These are phyloP conservation scores for Papilio glaucus DNA, from an alignment of 1,140 invertebrate genomes.

Conservation along the genomic window DNA sequence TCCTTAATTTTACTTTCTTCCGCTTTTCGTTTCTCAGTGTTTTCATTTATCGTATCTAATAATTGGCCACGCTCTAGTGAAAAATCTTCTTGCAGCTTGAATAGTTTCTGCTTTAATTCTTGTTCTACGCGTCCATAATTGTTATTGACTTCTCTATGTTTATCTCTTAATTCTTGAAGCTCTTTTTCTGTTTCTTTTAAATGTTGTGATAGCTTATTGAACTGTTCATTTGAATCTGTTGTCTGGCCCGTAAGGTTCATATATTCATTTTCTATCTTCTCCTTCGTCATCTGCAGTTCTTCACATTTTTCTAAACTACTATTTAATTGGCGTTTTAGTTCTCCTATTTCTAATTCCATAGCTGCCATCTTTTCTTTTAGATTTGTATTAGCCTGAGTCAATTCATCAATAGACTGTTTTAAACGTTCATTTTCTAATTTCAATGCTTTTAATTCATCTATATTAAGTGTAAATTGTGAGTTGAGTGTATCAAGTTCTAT, in stretches of 20 bases:
- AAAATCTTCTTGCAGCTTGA: slow-evolving; percentile 76
- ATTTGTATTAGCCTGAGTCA: slow-evolving; percentile 65
- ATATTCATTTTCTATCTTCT: slow-evolving; percentile 79
- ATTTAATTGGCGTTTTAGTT: slow-evolving; percentile 72
- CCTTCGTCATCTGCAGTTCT: slow-evolving; percentile 77
- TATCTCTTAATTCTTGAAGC: slow-evolving; percentile 76
- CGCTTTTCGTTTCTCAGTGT: slow-evolving; percentile 62
- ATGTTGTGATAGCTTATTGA: slow-evolving; percentile 75
- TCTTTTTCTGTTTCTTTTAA: slow-evolving; percentile 80
- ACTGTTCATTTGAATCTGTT: slow-evolving; percentile 80
- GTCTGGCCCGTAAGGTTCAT: slow-evolving; percentile 75
- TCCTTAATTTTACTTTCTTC: slow-evolving; percentile 71
- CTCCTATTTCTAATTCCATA: slow-evolving; percentile 79
- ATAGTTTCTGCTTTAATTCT: slow-evolving; percentile 79
- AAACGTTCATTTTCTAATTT: slow-evolving; percentile 76
- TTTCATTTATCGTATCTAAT: slow-evolving; percentile 60
- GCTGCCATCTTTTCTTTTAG: slow-evolving; percentile 67
- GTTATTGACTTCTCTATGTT: slow-evolving; percentile 74
- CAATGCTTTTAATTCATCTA: slow-evolving; percentile 73
- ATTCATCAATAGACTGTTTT: slow-evolving; percentile 69
- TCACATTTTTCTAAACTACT: slow-evolving; percentile 70
- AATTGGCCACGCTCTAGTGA: slow-evolving; percentile 66
- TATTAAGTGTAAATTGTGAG: slow-evolving; percentile 69
- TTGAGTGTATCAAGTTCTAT: slow-evolving; percentile 71
- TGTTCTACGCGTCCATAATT: slow-evolving; percentile 73